Evolutionary conservation across 2,113 vertebrate genomes (phyloP).

Genomic region (Phaethon lepturus): DNA sequence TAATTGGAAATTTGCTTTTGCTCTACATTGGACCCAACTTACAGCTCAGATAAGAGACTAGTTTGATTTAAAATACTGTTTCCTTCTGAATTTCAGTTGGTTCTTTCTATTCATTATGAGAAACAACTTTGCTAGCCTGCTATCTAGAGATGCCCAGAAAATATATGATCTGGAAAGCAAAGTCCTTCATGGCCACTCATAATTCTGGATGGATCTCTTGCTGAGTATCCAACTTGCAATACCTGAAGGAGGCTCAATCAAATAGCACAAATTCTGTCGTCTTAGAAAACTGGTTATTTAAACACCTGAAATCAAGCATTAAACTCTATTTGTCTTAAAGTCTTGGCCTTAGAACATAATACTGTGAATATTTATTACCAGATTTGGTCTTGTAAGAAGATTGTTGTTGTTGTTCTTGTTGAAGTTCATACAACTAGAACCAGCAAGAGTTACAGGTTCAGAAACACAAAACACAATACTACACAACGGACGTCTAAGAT

Average conservation of each 20-base stretch:
- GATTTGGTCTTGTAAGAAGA: neutral
- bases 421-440: neutral
- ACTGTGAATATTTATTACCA: neutral
- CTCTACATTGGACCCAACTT: neutral
- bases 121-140: neutral
- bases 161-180: neutral
- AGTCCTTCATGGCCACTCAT: neutral
- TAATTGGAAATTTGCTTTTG: neutral
- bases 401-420: neutral
- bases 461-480: neutral
- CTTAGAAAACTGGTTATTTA: too few relatives aligned
- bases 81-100: neutral
- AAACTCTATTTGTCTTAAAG: neutral
- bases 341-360: neutral
- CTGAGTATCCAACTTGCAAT: too few relatives aligned
- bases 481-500: fast-evolving
- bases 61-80: neutral
- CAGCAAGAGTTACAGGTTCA: neutral
- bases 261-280: too few relatives aligned
- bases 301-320: too few relatives aligned
- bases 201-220: too few relatives aligned
- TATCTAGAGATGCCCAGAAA: neutral
- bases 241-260: too few relatives aligned
- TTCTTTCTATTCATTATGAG: neutral
- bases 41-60: neutral